Base-by-base conservation (phyloP, 2,797 vertebrate genomes). In the Furcifer pardalis region DNA sequence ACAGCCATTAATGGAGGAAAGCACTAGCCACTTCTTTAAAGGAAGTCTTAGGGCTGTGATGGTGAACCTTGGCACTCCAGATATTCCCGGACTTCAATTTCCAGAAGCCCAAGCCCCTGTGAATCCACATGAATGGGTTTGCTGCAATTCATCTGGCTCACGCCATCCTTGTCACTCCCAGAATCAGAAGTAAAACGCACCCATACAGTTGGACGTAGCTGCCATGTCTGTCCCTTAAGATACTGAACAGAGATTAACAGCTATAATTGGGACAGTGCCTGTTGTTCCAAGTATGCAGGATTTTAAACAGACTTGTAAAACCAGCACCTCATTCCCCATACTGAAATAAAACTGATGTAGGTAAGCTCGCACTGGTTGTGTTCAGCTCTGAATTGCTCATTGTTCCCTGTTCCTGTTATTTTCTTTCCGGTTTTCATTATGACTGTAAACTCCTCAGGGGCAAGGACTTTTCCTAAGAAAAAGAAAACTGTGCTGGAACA, bases 201-300 rank as follows among this genome's bases (percentile, higher is more conserved):
- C n/a, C n/a, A n/a, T n/a, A n/a, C n/a, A n/a, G n/a, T 65, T 77
- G 65, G 37, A 25, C 40, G 42, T 42, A 7, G 23, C 79, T 77
- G 63, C 79, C 79, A 71, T 27, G 65, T 71, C 59, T 32, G 63
- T 81, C 73, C 40, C 79, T 71, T 77, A 81, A 86, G 84, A 75
- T 62, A 77, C 52, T 35, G 63, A 52, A 77, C 66, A 59, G 84
- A 85, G 71, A 86, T 19, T 71, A 52, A 77, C 42, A 86, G 56
- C 65, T 86, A 77, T 82, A 82, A 86, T 77, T 82, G 65, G 56
- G 40, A 76, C 72, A 68, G 8, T 42, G 40, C 62, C 15, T 77
- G 73, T 77, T 77, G 42, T 35, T 52, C 23, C 42, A 77, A 46
- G 17, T 63, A 77, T 86, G 49, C 49, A 81, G 23, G 49, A 76